Percentiles rank a stretch among this genome's conserved stretches.
phyloP scores from a whole-genome alignment of 2,888 invertebrate genomes.

The Caenorhabditis plicata region DNA sequence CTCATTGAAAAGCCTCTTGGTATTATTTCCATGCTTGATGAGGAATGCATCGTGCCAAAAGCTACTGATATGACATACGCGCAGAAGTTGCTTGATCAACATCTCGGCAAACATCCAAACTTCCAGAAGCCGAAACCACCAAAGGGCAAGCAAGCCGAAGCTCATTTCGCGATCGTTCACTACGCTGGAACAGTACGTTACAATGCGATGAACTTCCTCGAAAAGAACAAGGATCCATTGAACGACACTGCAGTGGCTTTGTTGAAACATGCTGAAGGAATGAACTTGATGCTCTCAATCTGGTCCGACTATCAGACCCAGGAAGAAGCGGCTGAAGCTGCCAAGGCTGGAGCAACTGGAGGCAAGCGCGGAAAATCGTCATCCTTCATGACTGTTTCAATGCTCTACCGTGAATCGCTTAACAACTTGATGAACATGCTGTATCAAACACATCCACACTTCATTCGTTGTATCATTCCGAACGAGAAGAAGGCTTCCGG shows the following conservation, averaged over 20 bases:
- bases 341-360: constrained; percentile 54
- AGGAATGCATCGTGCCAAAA: constrained; percentile 99
- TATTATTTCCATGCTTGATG: constrained; percentile 99
- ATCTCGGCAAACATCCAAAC: constrained; percentile 90
- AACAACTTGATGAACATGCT: constrained; percentile 97
- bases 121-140: constrained; percentile 85
- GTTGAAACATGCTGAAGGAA: constrained; percentile 67
- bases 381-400: constrained; percentile 89
- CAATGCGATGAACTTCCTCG: constrained; percentile 69
- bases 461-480: constrained; percentile 99
- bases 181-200: constrained; percentile 88
- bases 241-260: constrained; percentile 68
- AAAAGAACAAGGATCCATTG: constrained; percentile 71
- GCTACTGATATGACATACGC: constrained; percentile 97
- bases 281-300: constrained; percentile 79
- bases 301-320: constrained; percentile 65
- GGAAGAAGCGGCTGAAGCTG: constrained; percentile 63
- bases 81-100: constrained; percentile 98
- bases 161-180: constrained; percentile 97
- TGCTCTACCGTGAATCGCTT: constrained; percentile 83
- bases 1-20: constrained; percentile 99
- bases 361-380: constrained; percentile 61
- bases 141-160: constrained; percentile 77
- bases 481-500: constrained; percentile 75
- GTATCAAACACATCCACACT: constrained; percentile 95